Conservation (phyloP, 1,140 invertebrate genomes). For the Branchinecta lindahli region DNA sequence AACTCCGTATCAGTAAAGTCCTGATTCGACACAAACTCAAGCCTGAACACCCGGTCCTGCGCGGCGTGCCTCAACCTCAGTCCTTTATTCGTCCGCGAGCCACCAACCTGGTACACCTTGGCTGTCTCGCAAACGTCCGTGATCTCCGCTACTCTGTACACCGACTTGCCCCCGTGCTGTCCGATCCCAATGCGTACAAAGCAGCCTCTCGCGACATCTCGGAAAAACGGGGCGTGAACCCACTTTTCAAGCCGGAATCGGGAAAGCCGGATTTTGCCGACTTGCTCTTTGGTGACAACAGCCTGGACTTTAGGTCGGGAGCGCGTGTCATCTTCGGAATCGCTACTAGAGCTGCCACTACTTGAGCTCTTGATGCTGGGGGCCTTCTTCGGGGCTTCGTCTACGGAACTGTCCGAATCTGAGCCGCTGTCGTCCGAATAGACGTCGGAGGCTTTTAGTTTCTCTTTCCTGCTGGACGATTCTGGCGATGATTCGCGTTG, state of each 20-base stretch:
- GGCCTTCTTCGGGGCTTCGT: conserved; percentile 15
- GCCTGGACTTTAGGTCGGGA: conserved; percentile 41
- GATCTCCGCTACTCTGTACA: conserved; percentile 86
- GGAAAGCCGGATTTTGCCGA: conserved; percentile 74
- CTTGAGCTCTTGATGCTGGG: conserved; percentile 14
- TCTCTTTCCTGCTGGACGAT: conserved; percentile 37
- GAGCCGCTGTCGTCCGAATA: conserved; percentile 88
- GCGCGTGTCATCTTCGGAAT: conserved; percentile 21
- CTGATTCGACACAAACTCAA: conserved; percentile 96
- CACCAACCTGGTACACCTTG: conserved; percentile 81
- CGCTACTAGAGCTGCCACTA: conserved; percentile 22
- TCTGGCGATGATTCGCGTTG: conserved; percentile 33
- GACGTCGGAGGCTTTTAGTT: conserved; percentile 81
- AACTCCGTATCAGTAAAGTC: conserved; percentile 88
- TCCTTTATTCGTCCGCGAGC: conserved; percentile 82
- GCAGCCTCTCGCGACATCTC: conserved; percentile 70
- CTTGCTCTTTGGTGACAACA: conserved; percentile 58
- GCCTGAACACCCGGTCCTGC: conserved; percentile 77
- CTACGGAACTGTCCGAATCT: conserved; percentile 45
- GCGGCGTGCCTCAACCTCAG: conserved; percentile 59
- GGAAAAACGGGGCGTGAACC: conserved; percentile 91
- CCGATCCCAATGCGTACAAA: conserved; percentile 95
- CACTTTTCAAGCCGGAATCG: conserved; percentile 83
- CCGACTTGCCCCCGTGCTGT: conserved; percentile 66
- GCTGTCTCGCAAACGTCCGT: conserved; percentile 86